Conservation (phyloP, 1,140 invertebrate species). For the Aphidius gifuensis region DNA sequence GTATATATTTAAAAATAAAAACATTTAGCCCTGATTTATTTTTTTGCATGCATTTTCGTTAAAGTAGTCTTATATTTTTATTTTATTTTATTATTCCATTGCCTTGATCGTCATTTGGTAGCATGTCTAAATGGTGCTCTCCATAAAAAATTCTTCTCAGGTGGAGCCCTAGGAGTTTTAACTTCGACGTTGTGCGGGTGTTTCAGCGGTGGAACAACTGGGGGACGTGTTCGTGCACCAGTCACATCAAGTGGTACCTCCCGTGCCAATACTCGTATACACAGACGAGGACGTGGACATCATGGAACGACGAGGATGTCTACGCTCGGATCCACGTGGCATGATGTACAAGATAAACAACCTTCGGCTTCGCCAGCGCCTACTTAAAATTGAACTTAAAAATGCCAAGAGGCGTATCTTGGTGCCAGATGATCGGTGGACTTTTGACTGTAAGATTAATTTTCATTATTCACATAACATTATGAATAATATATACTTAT, state of each 20-base stretch:
- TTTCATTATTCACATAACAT: background rate
- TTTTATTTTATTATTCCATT: too few relatives aligned
- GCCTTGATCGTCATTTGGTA: too few relatives aligned
- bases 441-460: conserved; percentile 58
- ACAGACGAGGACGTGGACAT: conserved; percentile 59
- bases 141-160: conserved; percentile 49
- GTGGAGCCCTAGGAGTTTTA: conserved; percentile 54
- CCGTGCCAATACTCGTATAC: conserved; percentile 52
- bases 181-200: conserved; percentile 56
- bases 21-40: too few relatives aligned
- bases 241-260: conserved; percentile 35
- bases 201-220: conserved; percentile 53
- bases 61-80: background rate
- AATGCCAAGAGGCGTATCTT: conserved; percentile 53
- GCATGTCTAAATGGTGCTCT: conserved; percentile 32
- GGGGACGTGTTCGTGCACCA: conserved; percentile 44
- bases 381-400: conserved; percentile 57
- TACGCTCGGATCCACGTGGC: conserved; percentile 52
- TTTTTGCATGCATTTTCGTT: background rate
- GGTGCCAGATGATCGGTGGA: conserved; percentile 59
- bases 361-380: conserved; percentile 56
- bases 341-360: conserved; percentile 55
- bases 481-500: conserved; percentile 2
- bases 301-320: conserved; percentile 52
- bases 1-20: conserved; percentile 30